Percentiles rank a stretch among this genome's conserved stretches.
These are phyloP conservation scores for Dascillus cervinus DNA, from an alignment of 2,888 invertebrate species.

Conservation along the genomic window DNA sequence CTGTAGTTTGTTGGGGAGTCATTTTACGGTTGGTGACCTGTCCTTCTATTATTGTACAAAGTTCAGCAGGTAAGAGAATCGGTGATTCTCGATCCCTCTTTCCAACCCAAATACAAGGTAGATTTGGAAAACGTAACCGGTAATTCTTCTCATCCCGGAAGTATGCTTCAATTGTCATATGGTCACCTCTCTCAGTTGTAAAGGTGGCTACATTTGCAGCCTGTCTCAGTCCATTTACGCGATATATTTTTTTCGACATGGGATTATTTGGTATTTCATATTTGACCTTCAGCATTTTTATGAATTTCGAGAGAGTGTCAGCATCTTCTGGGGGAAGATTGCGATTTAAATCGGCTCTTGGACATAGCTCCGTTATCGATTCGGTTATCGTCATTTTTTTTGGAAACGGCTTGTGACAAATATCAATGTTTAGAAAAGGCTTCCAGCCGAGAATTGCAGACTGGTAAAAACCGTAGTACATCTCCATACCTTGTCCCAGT, in stretches of 20 bases:
- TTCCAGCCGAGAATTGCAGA: conserved; percentile 84
- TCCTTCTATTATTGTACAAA: conserved; percentile 69
- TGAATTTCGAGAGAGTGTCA: conserved; percentile 7
- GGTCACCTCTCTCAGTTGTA: conserved; percentile 23
- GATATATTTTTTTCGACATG: conserved; percentile 38
- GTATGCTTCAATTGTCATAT: conserved; percentile 45
- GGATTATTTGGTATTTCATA: conserved; percentile 43
- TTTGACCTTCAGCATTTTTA: conserved; percentile 35
- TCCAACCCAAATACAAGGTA: conserved; percentile 78
- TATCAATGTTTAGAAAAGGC: conserved; percentile 86
- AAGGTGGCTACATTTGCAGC: conserved; percentile 40
- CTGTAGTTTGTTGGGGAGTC: conserved; percentile 71
- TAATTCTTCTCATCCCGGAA: conserved; percentile 35
- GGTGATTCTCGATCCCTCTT: conserved; percentile 44
- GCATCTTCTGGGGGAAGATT: conserved; percentile 13
- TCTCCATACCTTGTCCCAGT: conserved; percentile 75
- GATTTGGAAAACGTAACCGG: conserved; percentile 51
- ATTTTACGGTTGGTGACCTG: conserved; percentile 73
- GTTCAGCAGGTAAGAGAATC: conserved; percentile 77
- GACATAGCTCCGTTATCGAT: conserved; percentile 29
- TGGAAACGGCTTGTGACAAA: conserved; percentile 75
- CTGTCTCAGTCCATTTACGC: conserved; percentile 40
- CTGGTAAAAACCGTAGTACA: conserved; percentile 92
- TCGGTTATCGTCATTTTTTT: conserved; percentile 46
- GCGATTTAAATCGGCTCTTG: conserved; percentile 12